Evolutionary conservation across 2,113 vertebrate genomes (phyloP), one percentile per base, ranked within the genome.

Genomic region (Hypocryptadius cinnamomeus): DNA sequence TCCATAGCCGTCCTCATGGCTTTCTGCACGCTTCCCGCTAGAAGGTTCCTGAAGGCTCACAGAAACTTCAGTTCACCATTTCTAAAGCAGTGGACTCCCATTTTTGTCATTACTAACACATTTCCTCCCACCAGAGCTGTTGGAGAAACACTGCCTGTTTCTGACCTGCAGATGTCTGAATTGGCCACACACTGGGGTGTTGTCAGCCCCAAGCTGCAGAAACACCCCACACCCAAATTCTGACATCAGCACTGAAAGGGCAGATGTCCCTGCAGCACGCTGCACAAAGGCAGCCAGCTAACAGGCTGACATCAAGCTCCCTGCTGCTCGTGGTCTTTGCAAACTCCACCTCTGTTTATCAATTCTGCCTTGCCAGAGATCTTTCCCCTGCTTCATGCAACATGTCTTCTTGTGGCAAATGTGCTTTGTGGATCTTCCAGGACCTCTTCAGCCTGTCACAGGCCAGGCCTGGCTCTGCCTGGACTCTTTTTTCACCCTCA

Each of bases 1-100:
- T 35, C 47, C 5, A 0, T 6, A 37, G 28, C 59, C 2, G 1
- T 39, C 47, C 25, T 39, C n/a, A 13, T 5, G 39, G 33, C 63
- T 78, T 84, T 51, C 69, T 59, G 10, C 0, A 16, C 1, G 0
- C 31, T 81, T 90, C 60, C 44, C 31, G 9, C 30, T 6, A 17
- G 24, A 48, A 76, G 23, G 11, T n/a, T 87, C 37, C 65, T 6
- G 0, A 78, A 92, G 24, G 44, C 40, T 87, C 3, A 2, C 31
- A 18, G 51, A 10, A 88, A 50, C 50, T 54, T 73, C 40, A 40
- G 54, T 42, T 31, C 4, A 1, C 21, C 19, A 5, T 65, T 73
- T n/a, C 45, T 35, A 45, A 72, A 40, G 27, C 25, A 30, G 37
- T 11, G 13, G 30, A 4, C 83, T 59, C 66, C 17, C 21, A 30